phyloP scores from a whole-genome alignment of 2,113 vertebrate species.

The Syrrhaptes paradoxus region DNA sequence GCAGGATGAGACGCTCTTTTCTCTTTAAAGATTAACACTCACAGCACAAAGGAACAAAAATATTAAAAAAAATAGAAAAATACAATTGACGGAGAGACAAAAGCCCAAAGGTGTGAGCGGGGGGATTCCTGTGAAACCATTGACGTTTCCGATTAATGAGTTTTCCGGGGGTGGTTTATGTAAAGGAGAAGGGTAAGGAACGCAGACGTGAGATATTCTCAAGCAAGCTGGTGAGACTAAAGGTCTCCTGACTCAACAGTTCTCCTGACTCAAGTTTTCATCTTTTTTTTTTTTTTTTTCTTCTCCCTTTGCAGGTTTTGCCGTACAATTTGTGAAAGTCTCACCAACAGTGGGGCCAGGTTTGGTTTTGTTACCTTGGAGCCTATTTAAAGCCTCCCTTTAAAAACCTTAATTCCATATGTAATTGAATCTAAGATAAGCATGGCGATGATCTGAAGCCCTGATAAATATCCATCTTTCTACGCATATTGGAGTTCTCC shows the following conservation, averaged over 20 bases:
- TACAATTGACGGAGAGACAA: neutral
- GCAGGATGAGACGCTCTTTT: neutral
- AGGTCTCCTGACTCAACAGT: conserved; percentile 43
- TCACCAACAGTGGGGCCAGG: neutral
- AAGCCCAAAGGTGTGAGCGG: neutral
- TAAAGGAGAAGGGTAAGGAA: neutral
- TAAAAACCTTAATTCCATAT: neutral
- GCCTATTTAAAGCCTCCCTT: neutral
- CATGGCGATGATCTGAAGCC: neutral
- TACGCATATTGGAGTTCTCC: rapidly evolving
- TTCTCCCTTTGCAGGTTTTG: neutral
- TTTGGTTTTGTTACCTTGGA: no score
- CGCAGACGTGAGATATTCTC: neutral
- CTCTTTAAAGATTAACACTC: neutral
- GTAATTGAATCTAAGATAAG: neutral
- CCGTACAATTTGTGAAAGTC: neutral
- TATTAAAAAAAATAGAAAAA: neutral
- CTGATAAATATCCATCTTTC: neutral
- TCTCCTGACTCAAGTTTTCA: conserved; percentile 12
- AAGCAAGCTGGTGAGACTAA: neutral
- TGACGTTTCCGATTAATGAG: conserved; percentile 31
- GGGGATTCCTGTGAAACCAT: neutral
- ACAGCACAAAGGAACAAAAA: neutral
- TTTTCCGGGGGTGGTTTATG: conserved; percentile 12
- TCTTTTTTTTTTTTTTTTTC: neutral